These are phyloP conservation scores for Cynopterus brachyotis DNA, from an alignment of 2,113 vertebrate genomes.

Conservation along the genomic window DNA sequence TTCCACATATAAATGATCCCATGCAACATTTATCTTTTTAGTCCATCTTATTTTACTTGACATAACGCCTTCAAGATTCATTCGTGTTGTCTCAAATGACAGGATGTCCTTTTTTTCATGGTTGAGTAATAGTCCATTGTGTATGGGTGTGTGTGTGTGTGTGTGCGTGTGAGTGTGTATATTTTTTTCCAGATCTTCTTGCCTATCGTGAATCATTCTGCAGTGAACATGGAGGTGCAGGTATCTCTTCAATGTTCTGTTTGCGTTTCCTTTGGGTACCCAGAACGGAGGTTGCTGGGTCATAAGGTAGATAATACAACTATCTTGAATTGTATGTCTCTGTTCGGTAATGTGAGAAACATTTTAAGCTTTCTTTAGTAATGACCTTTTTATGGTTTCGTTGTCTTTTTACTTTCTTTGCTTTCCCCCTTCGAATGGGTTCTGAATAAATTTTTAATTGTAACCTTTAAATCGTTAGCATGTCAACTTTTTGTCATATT, in stretches of 20 bases:
- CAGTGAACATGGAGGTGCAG: no score
- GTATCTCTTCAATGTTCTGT: neutral
- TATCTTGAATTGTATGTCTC: neutral
- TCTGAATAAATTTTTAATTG: neutral
- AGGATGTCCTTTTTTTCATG: neutral
- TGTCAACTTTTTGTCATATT: neutral
- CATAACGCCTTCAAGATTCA: neutral
- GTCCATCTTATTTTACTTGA: neutral
- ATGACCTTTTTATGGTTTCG: neutral
- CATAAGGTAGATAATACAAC: neutral
- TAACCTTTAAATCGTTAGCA: neutral
- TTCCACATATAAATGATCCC: neutral
- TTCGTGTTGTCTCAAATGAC: neutral
- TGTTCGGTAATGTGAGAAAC: neutral
- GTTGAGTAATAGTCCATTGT: neutral
- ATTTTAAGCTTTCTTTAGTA: neutral
- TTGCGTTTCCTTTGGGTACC: neutral
- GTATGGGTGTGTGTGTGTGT: neutral
- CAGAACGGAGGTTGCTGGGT: neutral
- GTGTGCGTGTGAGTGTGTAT: no score
- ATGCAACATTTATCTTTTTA: neutral
- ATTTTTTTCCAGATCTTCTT: no score
- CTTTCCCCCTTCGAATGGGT: neutral
- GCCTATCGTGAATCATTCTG: neutral
- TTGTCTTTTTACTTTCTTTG: neutral